Percentiles rank a stretch among this genome's conserved stretches.
Conservation (phyloP, 2,113 vertebrate genomes). For the Rhegmatorhina hoffmannsi region DNA sequence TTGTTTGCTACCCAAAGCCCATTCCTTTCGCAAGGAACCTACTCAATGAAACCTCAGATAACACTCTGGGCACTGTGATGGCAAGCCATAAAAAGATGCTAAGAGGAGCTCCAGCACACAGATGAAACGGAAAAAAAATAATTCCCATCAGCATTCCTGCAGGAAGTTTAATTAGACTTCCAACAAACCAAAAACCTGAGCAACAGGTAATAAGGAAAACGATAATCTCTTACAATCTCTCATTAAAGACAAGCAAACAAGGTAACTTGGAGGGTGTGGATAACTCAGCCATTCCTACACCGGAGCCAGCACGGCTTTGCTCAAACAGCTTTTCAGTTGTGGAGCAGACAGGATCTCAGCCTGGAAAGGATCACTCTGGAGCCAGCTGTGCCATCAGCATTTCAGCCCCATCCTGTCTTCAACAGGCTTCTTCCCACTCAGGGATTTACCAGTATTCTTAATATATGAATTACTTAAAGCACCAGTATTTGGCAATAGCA, state of each 20-base stretch:
- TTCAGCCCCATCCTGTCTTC: not conserved
- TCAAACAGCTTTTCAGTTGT: fast-evolving
- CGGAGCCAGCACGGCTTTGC: not conserved
- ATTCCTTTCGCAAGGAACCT: not conserved
- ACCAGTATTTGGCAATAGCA: not conserved
- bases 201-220: conserved; percentile 36
- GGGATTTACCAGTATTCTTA: not conserved
- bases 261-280: not conserved
- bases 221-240: conserved; percentile 1
- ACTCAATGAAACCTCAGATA: not conserved
- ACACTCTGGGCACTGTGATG: fast-evolving
- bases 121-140: not conserved
- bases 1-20: not conserved
- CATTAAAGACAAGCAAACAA: not conserved
- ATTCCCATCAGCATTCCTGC: not conserved
- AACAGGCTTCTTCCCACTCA: not conserved
- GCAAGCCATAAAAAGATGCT: not conserved
- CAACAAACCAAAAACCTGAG: conserved; percentile 41
- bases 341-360: not conserved
- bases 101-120: not conserved
- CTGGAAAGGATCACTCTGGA: not conserved
- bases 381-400: not conserved
- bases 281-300: not conserved
- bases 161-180: conserved; percentile 29
- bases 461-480: not conserved